These are phyloP conservation scores for Rhyzopertha dominica DNA, from an alignment of 1,140 invertebrate species.

Conservation along the genomic window DNA sequence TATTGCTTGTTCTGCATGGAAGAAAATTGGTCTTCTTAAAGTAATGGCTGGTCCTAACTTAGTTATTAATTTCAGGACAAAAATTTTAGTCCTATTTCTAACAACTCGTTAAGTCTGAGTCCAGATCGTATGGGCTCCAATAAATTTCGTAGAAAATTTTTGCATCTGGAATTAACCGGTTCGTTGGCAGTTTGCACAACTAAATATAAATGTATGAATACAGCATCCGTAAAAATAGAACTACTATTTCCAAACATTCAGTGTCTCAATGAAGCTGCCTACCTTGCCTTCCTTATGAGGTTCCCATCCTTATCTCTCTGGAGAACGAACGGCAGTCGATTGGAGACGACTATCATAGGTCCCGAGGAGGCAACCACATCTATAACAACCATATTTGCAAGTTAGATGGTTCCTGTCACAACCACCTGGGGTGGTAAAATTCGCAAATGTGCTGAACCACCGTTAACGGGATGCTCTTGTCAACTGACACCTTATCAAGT, in stretches of 20 bases:
- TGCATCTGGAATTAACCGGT: no score
- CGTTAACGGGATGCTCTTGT: slow-evolving; percentile 4
- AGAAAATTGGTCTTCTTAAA: no score
- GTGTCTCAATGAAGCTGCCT: slow-evolving; percentile 36
- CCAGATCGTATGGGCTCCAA: no score
- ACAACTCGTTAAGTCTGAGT: no score
- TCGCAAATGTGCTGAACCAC: slow-evolving; percentile 9
- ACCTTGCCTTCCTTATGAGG: slow-evolving; percentile 78
- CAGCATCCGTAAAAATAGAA: background rate
- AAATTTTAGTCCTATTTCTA: no score
- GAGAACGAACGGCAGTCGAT: slow-evolving; percentile 81
- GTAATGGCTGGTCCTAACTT: no score
- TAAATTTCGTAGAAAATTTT: no score
- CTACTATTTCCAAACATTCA: background rate
- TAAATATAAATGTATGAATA: background rate
- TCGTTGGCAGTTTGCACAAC: no score
- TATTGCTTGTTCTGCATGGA: no score
- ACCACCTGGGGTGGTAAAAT: slow-evolving; percentile 7
- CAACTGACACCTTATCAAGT: slow-evolving; percentile 13
- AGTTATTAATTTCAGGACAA: no score
- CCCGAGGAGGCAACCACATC: slow-evolving; percentile 51
- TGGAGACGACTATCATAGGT: slow-evolving; percentile 85
- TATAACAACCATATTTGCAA: slow-evolving; percentile 19
- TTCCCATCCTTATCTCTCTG: slow-evolving; percentile 66
- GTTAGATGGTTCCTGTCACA: background rate